Percentiles rank a stretch among this genome's conserved stretches.
These are phyloP conservation scores for Remorina albescens DNA, from an alignment of 2,797 vertebrate genomes.

Conservation along the genomic window DNA sequence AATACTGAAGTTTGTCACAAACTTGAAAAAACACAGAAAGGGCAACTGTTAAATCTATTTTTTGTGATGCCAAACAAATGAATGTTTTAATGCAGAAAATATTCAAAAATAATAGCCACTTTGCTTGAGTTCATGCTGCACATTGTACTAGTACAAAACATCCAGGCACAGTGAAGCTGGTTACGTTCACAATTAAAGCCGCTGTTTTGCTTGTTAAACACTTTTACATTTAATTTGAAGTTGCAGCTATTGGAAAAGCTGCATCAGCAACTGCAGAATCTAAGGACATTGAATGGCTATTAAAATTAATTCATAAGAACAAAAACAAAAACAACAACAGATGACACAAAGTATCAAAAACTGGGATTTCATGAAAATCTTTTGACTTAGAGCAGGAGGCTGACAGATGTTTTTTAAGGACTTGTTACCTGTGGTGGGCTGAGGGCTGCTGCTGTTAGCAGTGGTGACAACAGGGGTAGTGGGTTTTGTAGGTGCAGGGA, in stretches of 20 bases:
- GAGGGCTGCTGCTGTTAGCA: slow-evolving; percentile 37
- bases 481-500: accelerated
- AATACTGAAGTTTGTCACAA: neutral
- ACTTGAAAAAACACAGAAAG: neutral
- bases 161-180: neutral
- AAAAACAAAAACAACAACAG: neutral
- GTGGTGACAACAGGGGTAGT: slow-evolving; percentile 29
- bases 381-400: slow-evolving; percentile 19
- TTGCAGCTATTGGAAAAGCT: neutral
- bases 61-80: neutral
- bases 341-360: neutral
- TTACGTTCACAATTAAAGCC: neutral
- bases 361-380: neutral
- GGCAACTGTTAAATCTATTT: neutral
- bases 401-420: slow-evolving; percentile 16
- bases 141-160: neutral
- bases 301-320: too few relatives aligned
- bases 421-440: slow-evolving; percentile 74
- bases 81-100: neutral
- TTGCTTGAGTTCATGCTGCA: neutral
- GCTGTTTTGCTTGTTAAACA: neutral
- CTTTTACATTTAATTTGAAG: neutral
- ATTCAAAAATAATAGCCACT: neutral
- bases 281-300: neutral
- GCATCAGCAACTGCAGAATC: neutral